These are phyloP conservation scores for Brachymystax lenok DNA, from an alignment of 2,797 vertebrate species.

Conservation along the genomic window DNA sequence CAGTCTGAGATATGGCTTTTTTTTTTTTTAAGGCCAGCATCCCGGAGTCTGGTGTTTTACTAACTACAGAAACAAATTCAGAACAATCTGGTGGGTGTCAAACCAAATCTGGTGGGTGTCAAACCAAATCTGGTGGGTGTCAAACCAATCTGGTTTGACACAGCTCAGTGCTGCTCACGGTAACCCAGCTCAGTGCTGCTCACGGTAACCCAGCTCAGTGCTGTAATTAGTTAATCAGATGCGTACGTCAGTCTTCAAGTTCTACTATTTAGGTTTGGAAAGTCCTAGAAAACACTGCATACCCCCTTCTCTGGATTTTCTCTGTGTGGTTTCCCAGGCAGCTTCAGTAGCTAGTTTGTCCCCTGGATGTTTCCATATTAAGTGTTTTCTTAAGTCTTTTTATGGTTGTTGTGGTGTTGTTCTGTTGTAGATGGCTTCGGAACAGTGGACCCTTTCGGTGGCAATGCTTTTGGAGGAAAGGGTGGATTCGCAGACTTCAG, in stretches of 20 bases:
- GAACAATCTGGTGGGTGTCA: no score
- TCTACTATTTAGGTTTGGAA: conserved; percentile 59
- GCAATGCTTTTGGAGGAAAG: conserved; percentile 77
- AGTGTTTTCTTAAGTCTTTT: neutral
- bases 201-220: conserved; percentile 55
- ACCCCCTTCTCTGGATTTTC: conserved; percentile 52
- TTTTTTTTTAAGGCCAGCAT: no score
- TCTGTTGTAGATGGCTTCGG: conserved; percentile 86
- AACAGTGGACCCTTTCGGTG: conserved; percentile 85
- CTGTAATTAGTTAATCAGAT: conserved; percentile 74
- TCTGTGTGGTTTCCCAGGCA: conserved; percentile 43
- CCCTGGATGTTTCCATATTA: conserved; percentile 13
- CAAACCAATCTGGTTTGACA: no score
- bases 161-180: no score
- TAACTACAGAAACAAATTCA: no score
- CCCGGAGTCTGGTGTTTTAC: no score
- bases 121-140: no score
- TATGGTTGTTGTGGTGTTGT: conserved; percentile 32
- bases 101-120: no score
- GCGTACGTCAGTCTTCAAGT: conserved; percentile 66
- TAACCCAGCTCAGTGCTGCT: no score
- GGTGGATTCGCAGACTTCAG: conserved; percentile 96
- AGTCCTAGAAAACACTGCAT: conserved; percentile 75
- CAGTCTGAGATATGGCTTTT: no score
- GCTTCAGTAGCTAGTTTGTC: conserved; percentile 40